Percentiles rank a stretch among this genome's conserved stretches.
phyloP scores from a whole-genome alignment of 2,888 invertebrate species.

The Rugalucina vietnamica region DNA sequence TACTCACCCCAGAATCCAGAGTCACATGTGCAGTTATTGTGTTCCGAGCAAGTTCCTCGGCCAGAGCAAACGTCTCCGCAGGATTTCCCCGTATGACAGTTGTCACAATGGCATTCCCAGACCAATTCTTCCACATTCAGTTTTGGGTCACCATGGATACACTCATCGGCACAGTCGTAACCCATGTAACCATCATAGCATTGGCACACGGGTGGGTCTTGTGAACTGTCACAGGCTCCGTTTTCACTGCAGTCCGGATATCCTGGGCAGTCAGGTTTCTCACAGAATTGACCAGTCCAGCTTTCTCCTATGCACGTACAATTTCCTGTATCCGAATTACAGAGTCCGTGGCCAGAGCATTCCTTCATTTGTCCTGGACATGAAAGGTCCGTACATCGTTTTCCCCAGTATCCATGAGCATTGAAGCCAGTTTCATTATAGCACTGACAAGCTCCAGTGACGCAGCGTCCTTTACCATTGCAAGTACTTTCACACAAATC shows the following conservation, averaged over 20 bases:
- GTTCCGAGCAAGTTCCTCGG: conserved; percentile 64
- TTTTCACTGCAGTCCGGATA: conserved; percentile 58
- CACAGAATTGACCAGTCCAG: conserved; percentile 69
- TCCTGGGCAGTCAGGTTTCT: conserved; percentile 67
- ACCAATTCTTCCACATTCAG: conserved; percentile 62
- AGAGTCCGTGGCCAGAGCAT: conserved; percentile 68
- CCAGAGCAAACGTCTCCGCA: conserved; percentile 71
- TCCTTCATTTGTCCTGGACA: conserved; percentile 69
- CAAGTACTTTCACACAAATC: conserved; percentile 57
- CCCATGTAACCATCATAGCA: conserved; percentile 72
- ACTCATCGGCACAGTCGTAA: conserved; percentile 65
- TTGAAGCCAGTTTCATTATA: conserved; percentile 46
- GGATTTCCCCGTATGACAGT: conserved; percentile 70
- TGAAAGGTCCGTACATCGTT: conserved; percentile 63
- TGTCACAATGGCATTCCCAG: conserved; percentile 73
- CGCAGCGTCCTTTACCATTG: conserved; percentile 62
- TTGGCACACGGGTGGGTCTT: conserved; percentile 62
- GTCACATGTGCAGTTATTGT: conserved; percentile 69
- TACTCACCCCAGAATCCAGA: conserved; percentile 73
- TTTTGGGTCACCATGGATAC: conserved; percentile 67
- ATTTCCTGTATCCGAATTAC: conserved; percentile 56
- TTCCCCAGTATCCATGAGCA: conserved; percentile 66
- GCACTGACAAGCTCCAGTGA: conserved; percentile 41
- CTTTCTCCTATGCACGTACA: conserved; percentile 57
- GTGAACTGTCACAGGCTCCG: conserved; percentile 68